Base-by-base conservation (phyloP, 2,113 vertebrate species). In the Thymallus thymallus region DNA sequence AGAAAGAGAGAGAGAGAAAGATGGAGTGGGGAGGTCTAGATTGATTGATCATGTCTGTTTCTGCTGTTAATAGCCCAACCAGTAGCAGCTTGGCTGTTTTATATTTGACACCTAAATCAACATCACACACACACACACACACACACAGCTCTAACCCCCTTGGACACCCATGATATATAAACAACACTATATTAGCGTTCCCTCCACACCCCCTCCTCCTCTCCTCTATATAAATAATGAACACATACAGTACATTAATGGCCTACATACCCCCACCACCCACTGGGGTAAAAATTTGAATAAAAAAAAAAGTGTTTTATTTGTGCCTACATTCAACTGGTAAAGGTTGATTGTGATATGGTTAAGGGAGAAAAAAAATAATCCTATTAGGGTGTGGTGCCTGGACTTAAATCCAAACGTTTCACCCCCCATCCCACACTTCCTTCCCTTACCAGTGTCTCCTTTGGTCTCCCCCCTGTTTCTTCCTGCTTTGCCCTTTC, bases 91-190 rank as follows among this genome's bases (percentile, higher is more conserved):
- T 4, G 12, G 12, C 26, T 13, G 63, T 22, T 24, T 18, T 30
- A 30, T 30, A 30, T 30, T 65, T 32, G 26, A 65, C 63, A 29
- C 63, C 63, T 65, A 65, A 32, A 65, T 65, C 63, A 32, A 29
- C 12, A 30, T 29, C 63, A 30, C 24, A 3, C 24, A 18, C 22
- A 9, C 32, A 35, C 5, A 32, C 32, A 14, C 55, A 14, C 20
- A 14, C 13, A 56, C 30, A 32, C 30, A 26, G 26, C 56, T n/a
- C 18, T 60, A 60, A 60, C 56, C 56, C n/a, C 23, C 61, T 7
- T 26, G 26, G 26, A 26, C 26, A 26, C 10, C 23, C 61, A 6
- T 1, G 9, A 63, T 26, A 24, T 23, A 63, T 63, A 63, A 26
- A 63, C 61, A 29, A 63, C 23, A 26, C 23, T 7, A 26, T 26